Evolutionary conservation across 2,797 vertebrate species (phyloP).

Genomic region (Otus scops): DNA sequence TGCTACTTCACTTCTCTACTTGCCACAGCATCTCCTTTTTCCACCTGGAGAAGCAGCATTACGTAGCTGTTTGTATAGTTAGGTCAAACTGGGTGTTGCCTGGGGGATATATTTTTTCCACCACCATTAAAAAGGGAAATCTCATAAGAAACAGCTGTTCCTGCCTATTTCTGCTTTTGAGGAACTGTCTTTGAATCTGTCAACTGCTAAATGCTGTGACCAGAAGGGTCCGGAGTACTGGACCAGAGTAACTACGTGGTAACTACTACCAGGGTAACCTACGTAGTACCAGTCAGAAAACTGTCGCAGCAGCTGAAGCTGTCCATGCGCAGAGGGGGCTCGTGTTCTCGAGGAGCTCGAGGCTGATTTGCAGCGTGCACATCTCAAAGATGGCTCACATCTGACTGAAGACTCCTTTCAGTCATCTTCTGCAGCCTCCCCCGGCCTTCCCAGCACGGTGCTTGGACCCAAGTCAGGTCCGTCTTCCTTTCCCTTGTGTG

Average conservation of each 20-base stretch:
- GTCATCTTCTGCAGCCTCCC: not conserved
- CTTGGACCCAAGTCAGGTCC: rapidly evolving
- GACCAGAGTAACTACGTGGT: not conserved
- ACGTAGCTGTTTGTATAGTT: not conserved
- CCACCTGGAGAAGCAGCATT: not conserved
- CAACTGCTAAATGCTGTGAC: not conserved
- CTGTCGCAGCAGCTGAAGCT: not conserved
- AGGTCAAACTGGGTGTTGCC: not conserved
- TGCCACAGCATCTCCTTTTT: not conserved
- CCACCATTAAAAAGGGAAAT: not conserved
- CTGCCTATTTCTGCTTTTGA: not conserved
- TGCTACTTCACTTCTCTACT: not conserved
- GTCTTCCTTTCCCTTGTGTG: not conserved
- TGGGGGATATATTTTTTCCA: not conserved
- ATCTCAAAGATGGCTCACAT: not conserved
- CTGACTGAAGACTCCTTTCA: not conserved
- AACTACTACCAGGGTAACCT: not conserved
- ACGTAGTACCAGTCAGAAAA: not conserved
- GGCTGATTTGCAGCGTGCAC: not conserved
- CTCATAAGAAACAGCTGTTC: not conserved
- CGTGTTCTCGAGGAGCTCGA: not conserved
- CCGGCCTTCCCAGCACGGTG: not conserved
- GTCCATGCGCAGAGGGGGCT: not conserved
- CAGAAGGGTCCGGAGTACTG: not conserved
- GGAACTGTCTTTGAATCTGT: not conserved